A percentile compares a stretch with the other conserved stretches of the same genome.
phyloP scores from a whole-genome alignment of 2,888 invertebrate species.

The Amblyjoppa fuscipennis region DNA sequence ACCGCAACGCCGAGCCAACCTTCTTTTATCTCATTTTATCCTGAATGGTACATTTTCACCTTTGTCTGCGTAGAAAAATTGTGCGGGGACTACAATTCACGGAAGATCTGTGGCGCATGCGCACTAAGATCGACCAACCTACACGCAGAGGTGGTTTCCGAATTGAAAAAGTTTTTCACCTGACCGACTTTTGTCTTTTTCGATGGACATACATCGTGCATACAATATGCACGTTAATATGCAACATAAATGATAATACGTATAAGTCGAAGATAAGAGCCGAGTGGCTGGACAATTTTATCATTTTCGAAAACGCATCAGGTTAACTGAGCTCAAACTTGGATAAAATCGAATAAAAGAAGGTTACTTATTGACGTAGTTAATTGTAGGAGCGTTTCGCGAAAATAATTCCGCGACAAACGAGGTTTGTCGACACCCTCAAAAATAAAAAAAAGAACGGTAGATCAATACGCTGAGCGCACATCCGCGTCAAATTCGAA shows the following conservation, averaged over 20 bases:
- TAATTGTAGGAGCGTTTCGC: background rate
- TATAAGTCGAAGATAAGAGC: background rate
- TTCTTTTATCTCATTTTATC: conserved; percentile 8
- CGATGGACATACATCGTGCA: background rate
- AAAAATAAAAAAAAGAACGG: background rate
- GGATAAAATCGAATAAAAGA: conserved; percentile 6
- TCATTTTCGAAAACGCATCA: background rate
- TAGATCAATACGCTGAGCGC: conserved; percentile 33
- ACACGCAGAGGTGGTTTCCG: background rate
- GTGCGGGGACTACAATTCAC: background rate
- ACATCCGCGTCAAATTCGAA: background rate
- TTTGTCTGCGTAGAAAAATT: background rate
- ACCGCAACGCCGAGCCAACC: background rate
- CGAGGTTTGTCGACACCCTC: background rate
- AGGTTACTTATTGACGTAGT: background rate
- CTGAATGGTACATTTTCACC: background rate
- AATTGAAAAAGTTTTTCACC: background rate
- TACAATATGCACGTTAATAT: too few relatives aligned
- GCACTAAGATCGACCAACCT: background rate
- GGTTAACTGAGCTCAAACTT: background rate
- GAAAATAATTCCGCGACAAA: conserved; percentile 1
- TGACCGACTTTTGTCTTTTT: background rate
- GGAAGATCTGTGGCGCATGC: background rate
- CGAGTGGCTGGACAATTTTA: background rate
- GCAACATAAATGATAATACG: too few relatives aligned